Base-by-base conservation (phyloP, 2,113 vertebrate species). In the Elachura formosa region DNA sequence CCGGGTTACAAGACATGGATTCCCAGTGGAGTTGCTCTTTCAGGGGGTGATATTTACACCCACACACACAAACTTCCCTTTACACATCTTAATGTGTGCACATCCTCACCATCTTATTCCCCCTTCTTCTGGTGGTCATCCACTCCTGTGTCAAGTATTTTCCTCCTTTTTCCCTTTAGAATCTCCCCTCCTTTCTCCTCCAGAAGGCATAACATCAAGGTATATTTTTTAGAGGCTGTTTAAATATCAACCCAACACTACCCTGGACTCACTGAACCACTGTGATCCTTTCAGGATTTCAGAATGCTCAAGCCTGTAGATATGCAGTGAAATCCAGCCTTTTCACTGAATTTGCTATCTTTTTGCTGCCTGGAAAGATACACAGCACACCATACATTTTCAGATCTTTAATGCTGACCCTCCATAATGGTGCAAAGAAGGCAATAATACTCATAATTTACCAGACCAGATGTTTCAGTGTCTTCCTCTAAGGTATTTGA, bases 61-160 rank as follows among this genome's bases (percentile, higher is more conserved):
- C 8, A 15, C 20, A 51, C 19, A 49, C 9, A 12, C 1, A 2
- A 56, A 36, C 11, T 74, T 64, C 14, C 33, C 14, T 43, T 56
- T 62, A 31, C 3, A 1, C 2, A 1, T 26, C 16, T 54, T 45
- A 31, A 14, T 29, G 19, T 36, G n/a, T 0, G 1, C 18, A 29
- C 2, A 3, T 29, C 46, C 36, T 75, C 46, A 24, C 5, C 0
- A 2, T 78, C 34, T 78, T 48, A 14, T 24, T 64, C 29, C 8
- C 14, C 21, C 64, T 63, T 33, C 13, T 72, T 73, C n/a, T 43
- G 13, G 33, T 2, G 20, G 12, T 84, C 33, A 75, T 67, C 26
- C n/a, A 71, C 28, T 77, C 10, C 49, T 6, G 1, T 45, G 68
- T 83, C 29, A 58, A 52, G 25, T 26, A 14, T 54, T 81, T 84